Percentiles rank a stretch among this genome's conserved stretches.
Conservation (phyloP, 2,797 vertebrate species). For the Spinus pinus region DNA sequence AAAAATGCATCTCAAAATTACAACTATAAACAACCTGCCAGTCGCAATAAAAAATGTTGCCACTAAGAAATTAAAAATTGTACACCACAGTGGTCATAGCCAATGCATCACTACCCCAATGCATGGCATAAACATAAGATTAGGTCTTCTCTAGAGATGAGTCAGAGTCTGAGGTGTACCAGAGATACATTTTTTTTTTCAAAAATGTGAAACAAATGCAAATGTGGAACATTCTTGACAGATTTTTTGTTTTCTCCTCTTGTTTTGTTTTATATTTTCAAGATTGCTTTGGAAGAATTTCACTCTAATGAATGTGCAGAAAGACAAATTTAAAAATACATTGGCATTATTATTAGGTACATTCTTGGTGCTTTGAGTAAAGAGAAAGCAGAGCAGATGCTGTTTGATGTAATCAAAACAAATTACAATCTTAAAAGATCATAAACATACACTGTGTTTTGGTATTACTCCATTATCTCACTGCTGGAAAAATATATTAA, state of each 20-base stretch:
- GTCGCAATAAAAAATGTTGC: not conserved
- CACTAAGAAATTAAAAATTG: slow-evolving; percentile 10
- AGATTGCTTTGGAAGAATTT: not conserved
- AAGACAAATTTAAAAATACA: not conserved
- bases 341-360: not conserved
- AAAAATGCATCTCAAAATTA: not conserved
- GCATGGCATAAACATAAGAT: not conserved
- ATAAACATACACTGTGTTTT: slow-evolving; percentile 23
- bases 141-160: not conserved
- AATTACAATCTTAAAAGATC: slow-evolving; percentile 29
- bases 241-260: not conserved
- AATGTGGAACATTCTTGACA: not conserved
- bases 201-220: not conserved
- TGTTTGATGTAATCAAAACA: slow-evolving; percentile 61
- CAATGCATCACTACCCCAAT: not conserved
- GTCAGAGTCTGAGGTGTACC: not conserved
- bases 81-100: not conserved
- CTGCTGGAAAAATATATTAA: not conserved
- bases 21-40: not conserved
- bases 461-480: slow-evolving; percentile 13
- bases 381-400: slow-evolving; percentile 42
- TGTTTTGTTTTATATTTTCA: not conserved
- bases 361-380: slow-evolving; percentile 9
- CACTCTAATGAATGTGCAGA: not conserved
- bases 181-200: not conserved